Evolutionary conservation across 2,888 invertebrate genomes (phyloP), one percentile per base, ranked within the genome.

Genomic region (Drosophila siamana): DNA sequence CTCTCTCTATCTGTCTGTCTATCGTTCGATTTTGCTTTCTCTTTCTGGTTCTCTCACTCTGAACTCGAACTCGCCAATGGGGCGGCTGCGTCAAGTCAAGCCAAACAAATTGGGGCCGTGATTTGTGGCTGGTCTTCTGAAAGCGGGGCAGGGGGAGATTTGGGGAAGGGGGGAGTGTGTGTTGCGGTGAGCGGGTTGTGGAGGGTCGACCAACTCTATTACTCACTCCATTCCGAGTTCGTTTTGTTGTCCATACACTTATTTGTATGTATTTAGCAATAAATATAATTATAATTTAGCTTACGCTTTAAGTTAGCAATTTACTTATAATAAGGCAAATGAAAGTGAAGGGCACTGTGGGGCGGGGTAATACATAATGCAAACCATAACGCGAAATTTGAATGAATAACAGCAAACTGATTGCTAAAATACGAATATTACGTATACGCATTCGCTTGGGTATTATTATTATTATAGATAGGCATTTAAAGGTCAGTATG

Each of bases 261-360:
- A 26, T 61, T 28, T 48, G 30, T 62, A 51, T 50, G 36, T 77
- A 60, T 74, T 56, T 81, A 67, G 62, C 68, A 68, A 62, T 80
- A 61, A 77, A 67, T 70, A 69, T 78, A 78, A 88, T 75, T 69
- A 80, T 83, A 69, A 79, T 80, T 69, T 83, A 74, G 79, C 76
- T 85, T 81, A 70, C 41, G 80, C 60, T 75, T 74, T 64, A 70
- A 60, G 57, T 82, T 70, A 69, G 74, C 78, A 81, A 84, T 86
- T 81, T 69, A 81, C 74, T 79, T 69, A 79, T 81, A 87, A 86
- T 90, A 90, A 90, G 90, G 90, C 89, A 90, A 90, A 90, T 74
- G 75, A 90, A 90, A 89, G 85, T 77, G 83, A 87, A 90, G 91
- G 90, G 90, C 91, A 90, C 90, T 55, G 13, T 89, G 81, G 77